Evolutionary conservation across 1,140 invertebrate genomes (phyloP).

Genomic region (Musca vetustissima): DNA sequence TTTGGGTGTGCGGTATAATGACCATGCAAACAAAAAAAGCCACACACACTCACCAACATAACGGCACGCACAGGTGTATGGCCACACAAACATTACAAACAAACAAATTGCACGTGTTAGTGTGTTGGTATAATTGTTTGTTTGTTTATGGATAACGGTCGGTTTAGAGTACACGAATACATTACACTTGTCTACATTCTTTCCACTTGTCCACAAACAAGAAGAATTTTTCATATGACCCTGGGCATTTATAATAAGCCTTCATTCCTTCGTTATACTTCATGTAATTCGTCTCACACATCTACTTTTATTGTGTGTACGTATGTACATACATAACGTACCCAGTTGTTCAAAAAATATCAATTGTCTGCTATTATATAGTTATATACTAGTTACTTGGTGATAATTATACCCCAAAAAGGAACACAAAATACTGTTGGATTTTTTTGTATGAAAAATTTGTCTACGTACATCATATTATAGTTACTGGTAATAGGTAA

Average conservation of each 20-base stretch:
- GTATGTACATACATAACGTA: too few species aligned
- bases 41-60: neutral
- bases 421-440: too few species aligned
- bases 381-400: too few species aligned
- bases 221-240: slow-evolving; percentile 22
- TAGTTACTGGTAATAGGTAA: too few species aligned
- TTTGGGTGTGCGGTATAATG: slow-evolving; percentile 4
- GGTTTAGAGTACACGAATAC: neutral
- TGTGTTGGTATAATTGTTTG: too few species aligned
- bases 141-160: neutral
- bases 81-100: neutral
- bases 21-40: neutral
- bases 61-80: neutral
- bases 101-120: neutral
- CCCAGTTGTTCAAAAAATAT: too few species aligned
- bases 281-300: neutral
- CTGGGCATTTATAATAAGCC: slow-evolving; percentile 18
- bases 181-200: neutral
- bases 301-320: neutral
- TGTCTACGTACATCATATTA: neutral
- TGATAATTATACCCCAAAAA: too few species aligned
- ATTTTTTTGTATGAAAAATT: too few species aligned
- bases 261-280: slow-evolving; percentile 4
- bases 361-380: too few species aligned
- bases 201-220: neutral